Base-by-base conservation (phyloP, 2,888 invertebrate genomes). In the Drosophila barbarae region DNA sequence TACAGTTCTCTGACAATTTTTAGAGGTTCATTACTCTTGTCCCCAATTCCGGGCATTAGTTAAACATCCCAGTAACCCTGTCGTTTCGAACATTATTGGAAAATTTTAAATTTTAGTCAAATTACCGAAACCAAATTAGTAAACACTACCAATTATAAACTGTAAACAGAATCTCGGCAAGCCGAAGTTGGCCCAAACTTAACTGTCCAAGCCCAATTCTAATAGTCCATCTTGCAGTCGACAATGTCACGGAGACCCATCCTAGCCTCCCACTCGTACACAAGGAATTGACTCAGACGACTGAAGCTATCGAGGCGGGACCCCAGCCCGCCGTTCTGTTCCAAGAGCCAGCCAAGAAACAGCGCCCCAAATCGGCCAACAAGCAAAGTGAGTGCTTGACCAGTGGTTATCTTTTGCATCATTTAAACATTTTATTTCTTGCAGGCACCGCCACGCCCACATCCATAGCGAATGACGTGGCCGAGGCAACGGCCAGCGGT, bases 311-410 rank as follows among this genome's bases (percentile, higher is more conserved):
- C 35, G 44, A 42, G 8, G 15, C 38, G 28, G 42, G 42, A 9
- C 18, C 71, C 18, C 66, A 64, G n/a, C 64, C 72, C 13, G 75
- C 72, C 12, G 75, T 79, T 5, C 46, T 61, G 8, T 77, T 73
- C 26, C 70, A 73, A 46, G 80, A 83, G 13, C 23, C 60, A 4
- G n/a, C 36, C 42, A 73, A 73, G 23, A 57, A 69, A 15, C 69
- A 57, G 49, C 84, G 84, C 3, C 84, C 81, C 35, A 81, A 84
- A 47, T 84, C 73, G 35, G 84, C 84, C 15, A 81, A 81, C 59
- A 81, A 81, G 55, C 81, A 81, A 71, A 81, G 81, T 81, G 39
- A 65, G 77, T 56, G 1, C 21, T 2, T 15, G 2, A 10, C 32
- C 4, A 7, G 3, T 9, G 5, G 1, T 30, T 18, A 8, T 5